Conservation (phyloP, 2,888 invertebrate species). For the Anodontia alba region DNA sequence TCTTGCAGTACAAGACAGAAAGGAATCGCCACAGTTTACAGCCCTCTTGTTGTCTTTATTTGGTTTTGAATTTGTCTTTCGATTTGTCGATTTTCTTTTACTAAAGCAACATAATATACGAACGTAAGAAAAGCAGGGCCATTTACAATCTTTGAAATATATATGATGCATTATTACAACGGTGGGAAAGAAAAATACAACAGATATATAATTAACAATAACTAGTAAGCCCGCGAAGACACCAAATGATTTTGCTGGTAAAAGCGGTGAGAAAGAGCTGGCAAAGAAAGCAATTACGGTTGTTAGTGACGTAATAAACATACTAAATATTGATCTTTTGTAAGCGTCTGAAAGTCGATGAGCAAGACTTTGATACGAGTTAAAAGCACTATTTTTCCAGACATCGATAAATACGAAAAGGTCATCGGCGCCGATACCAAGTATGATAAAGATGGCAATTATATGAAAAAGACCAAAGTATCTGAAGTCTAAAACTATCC, state of each 20-base stretch:
- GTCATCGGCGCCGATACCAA: constrained; percentile 75
- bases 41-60: no score
- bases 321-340: constrained; percentile 66
- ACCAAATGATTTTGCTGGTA: constrained; percentile 78
- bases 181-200: constrained; percentile 72
- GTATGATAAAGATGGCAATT: constrained; percentile 72
- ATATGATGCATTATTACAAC: constrained; percentile 70
- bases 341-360: constrained; percentile 71
- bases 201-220: constrained; percentile 74
- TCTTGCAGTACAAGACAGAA: not conserved
- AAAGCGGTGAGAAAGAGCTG: constrained; percentile 72
- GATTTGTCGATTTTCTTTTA: not conserved
- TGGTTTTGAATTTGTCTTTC: not conserved
- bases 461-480: constrained; percentile 76
- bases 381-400: constrained; percentile 66
- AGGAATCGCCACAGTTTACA: not conserved
- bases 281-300: constrained; percentile 74
- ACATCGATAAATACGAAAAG: constrained; percentile 75
- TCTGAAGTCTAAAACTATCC: constrained; percentile 64
- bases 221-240: constrained; percentile 75
- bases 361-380: constrained; percentile 60
- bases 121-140: constrained; percentile 49
- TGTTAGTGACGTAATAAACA: constrained; percentile 75
- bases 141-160: constrained; percentile 60
- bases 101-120: not conserved